Evolutionary conservation across 1,140 invertebrate species (phyloP).

Genomic region (Anoplolepis gracilipes): DNA sequence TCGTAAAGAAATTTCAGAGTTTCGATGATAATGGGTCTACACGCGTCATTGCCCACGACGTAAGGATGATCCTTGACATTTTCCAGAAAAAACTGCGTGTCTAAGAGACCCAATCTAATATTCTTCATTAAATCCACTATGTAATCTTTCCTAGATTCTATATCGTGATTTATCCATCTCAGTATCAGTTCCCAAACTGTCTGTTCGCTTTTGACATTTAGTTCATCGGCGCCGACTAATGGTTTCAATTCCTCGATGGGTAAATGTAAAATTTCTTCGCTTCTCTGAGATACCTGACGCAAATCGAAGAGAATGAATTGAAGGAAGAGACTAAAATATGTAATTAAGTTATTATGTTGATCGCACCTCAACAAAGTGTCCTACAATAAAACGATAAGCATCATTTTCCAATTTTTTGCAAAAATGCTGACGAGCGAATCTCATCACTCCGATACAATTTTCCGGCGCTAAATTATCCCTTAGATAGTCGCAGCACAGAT

Average conservation of each 20-base stretch:
- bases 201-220: constrained; percentile 89
- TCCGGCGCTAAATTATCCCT: constrained; percentile 88
- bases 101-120: constrained; percentile 93
- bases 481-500: constrained; percentile 92
- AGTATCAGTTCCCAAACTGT: constrained; percentile 89
- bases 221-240: constrained; percentile 90
- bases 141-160: constrained; percentile 87
- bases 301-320: not conserved
- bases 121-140: constrained; percentile 92
- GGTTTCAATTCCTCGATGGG: constrained; percentile 89
- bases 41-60: constrained; percentile 88
- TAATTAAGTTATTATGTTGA: not conserved
- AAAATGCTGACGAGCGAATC: constrained; percentile 92
- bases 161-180: constrained; percentile 89
- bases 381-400: constrained; percentile 90
- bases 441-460: constrained; percentile 93
- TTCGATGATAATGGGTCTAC: constrained; percentile 91
- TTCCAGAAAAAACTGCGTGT: constrained; percentile 92
- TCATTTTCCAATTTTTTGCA: constrained; percentile 90
- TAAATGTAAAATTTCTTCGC: constrained; percentile 90
- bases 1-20: constrained; percentile 91
- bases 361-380: constrained; percentile 90
- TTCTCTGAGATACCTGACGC: constrained; percentile 86
- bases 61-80: constrained; percentile 89
- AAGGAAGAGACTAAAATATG: not conserved